These are phyloP conservation scores for Blastomussa wellsi DNA, from an alignment of 92 coral and sea anemone genomes.

Conservation along the genomic window DNA sequence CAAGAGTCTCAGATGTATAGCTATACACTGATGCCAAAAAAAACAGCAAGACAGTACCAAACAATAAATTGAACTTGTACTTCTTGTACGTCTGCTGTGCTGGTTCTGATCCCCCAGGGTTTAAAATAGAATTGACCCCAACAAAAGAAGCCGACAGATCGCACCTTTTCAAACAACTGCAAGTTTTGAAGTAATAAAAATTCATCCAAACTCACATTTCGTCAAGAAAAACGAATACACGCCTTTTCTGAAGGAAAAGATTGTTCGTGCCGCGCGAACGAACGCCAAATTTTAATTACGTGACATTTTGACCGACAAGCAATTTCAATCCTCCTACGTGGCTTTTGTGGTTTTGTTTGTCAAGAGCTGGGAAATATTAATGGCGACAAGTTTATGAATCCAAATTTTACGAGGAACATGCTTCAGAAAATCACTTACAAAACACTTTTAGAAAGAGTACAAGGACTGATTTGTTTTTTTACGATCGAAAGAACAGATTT, in stretches of 20 bases:
- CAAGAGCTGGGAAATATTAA: slow-evolving; percentile 37
- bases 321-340: slow-evolving; percentile 37
- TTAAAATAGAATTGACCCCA: neutral
- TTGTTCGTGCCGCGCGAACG: slow-evolving; percentile 23
- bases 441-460: neutral
- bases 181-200: neutral
- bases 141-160: slow-evolving; percentile 39
- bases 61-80: slow-evolving; percentile 34
- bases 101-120: slow-evolving; percentile 41
- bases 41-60: neutral
- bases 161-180: neutral
- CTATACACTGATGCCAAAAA: neutral
- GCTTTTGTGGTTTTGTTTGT: slow-evolving; percentile 53
- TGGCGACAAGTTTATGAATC: slow-evolving; percentile 3
- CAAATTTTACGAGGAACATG: slow-evolving; percentile 8
- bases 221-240: neutral
- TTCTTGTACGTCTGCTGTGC: neutral
- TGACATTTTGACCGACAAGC: slow-evolving; percentile 28
- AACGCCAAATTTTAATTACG: slow-evolving; percentile 44
- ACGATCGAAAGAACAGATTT: slow-evolving; percentile 3
- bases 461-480: neutral
- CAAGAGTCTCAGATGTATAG: neutral
- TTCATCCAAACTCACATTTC: neutral
- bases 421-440: neutral
- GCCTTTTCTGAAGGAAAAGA: too few relatives aligned